These are phyloP conservation scores for Prietella phreatophila DNA, from an alignment of 2,113 vertebrate genomes.

Conservation along the genomic window DNA sequence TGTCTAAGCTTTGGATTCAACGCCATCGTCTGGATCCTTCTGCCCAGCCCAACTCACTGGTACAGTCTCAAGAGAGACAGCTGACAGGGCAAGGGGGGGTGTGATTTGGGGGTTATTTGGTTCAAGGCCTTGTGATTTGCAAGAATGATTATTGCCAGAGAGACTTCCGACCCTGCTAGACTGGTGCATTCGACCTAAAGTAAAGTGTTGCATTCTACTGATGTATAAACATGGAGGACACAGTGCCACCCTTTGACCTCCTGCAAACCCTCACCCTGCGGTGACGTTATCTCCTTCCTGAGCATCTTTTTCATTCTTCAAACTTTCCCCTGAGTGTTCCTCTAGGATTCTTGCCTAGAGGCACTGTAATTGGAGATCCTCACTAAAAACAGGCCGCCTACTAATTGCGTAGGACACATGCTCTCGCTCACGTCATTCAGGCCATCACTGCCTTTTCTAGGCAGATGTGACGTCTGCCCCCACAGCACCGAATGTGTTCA, in stretches of 20 bases:
- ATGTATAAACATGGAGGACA: not conserved
- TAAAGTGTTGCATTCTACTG: conserved; percentile 66
- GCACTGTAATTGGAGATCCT: not conserved
- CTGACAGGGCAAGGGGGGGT: not conserved
- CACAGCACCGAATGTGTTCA: conserved; percentile 45
- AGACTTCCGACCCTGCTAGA: conserved; percentile 61
- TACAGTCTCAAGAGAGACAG: conserved; percentile 31
- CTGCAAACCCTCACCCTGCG: not conserved
- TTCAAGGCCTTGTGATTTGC: conserved; percentile 67
- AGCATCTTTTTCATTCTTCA: conserved; percentile 6
- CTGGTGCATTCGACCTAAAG: conserved; percentile 50
- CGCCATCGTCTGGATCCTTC: conserved; percentile 2
- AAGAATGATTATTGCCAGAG: conserved; percentile 58
- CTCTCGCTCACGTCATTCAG: conserved; percentile 19
- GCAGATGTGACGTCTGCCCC: conserved; percentile 7
- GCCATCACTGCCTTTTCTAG: not conserved
- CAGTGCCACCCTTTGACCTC: not conserved
- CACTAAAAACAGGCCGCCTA: not conserved
- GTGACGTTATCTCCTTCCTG: not conserved
- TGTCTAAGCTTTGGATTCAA: conserved; percentile 2
- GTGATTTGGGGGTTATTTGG: conserved; percentile 36
- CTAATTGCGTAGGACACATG: not conserved
- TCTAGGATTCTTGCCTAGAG: not conserved
- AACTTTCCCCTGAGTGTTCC: not conserved
- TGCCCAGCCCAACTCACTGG: conserved; percentile 3